Conservation (phyloP, 2,797 vertebrate species). For the Meriones psammophilus region DNA sequence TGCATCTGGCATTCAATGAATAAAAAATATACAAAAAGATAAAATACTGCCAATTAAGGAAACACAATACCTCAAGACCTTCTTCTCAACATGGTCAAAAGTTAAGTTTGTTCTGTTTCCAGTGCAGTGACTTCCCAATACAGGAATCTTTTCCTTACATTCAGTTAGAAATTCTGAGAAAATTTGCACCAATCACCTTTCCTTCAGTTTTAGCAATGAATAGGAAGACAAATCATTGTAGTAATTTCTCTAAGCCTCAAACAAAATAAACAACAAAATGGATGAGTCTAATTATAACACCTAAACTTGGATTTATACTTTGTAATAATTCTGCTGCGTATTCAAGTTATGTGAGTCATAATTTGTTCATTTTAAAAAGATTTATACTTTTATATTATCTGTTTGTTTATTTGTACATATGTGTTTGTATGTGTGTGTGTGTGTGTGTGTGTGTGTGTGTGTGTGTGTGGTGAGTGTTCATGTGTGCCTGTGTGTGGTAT, state of each 20-base stretch:
- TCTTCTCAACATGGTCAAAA: not conserved
- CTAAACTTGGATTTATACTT: not conserved
- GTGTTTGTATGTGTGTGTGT: not conserved
- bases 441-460: not conserved
- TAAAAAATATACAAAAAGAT: not conserved
- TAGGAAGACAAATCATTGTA: not conserved
- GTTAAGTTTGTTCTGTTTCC: not conserved
- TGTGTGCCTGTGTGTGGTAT: not conserved
- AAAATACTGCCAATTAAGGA: not conserved
- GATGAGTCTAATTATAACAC: not conserved
- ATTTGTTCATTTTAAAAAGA: not conserved
- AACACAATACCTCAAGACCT: not conserved
- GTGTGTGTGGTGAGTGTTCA: not conserved
- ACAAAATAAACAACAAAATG: not conserved
- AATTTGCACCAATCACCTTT: fast-evolving
- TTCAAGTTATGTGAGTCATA: not conserved
- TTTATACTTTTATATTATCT: not conserved
- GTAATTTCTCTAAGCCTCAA: not conserved
- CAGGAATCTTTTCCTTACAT: not conserved
- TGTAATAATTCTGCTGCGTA: not conserved
- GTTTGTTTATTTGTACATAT: not conserved
- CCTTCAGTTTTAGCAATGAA: not conserved
- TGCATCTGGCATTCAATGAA: not conserved
- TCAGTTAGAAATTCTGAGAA: not conserved
- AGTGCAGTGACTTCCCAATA: not conserved